Percentiles rank a stretch among this genome's conserved stretches.
These are phyloP conservation scores for Diorhabda carinulata DNA, from an alignment of 1,140 invertebrate species.

Conservation along the genomic window DNA sequence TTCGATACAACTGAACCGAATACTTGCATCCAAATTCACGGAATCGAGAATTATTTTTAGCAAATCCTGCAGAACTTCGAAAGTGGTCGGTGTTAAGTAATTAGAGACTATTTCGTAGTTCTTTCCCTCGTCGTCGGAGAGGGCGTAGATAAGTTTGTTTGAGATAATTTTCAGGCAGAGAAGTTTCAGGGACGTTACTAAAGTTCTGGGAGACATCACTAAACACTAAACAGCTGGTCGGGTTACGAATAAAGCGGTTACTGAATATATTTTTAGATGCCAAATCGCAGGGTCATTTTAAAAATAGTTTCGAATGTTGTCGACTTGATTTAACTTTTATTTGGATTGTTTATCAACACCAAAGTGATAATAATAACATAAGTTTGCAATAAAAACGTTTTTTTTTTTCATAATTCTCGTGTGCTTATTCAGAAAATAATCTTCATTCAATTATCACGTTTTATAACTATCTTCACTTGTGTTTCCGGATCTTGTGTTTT, in stretches of 20 bases:
- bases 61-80: constrained; percentile 61
- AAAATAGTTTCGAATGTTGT: background rate
- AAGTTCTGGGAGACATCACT: constrained; percentile 42
- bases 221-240: background rate
- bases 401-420: too few species aligned
- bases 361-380: too few species aligned
- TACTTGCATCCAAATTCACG: constrained; percentile 60
- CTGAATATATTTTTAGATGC: background rate
- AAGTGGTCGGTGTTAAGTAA: constrained; percentile 38
- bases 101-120: constrained; percentile 31
- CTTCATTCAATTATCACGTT: too few species aligned
- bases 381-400: too few species aligned
- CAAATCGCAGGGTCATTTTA: background rate
- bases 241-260: background rate
- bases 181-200: constrained; percentile 32
- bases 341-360: too few species aligned
- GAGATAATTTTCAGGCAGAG: constrained; percentile 37
- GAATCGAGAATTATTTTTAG: constrained; percentile 58
- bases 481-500: too few species aligned
- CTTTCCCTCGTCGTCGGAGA: constrained; percentile 40
- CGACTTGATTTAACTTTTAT: too few species aligned
- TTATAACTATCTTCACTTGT: too few species aligned
- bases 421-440: too few species aligned
- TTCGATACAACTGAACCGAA: constrained; percentile 58
- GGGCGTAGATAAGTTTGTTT: constrained; percentile 35